Percentiles rank a stretch among this genome's conserved stretches.
phyloP scores from a whole-genome alignment of 2,113 vertebrate genomes.

The Etheostoma cragini region DNA sequence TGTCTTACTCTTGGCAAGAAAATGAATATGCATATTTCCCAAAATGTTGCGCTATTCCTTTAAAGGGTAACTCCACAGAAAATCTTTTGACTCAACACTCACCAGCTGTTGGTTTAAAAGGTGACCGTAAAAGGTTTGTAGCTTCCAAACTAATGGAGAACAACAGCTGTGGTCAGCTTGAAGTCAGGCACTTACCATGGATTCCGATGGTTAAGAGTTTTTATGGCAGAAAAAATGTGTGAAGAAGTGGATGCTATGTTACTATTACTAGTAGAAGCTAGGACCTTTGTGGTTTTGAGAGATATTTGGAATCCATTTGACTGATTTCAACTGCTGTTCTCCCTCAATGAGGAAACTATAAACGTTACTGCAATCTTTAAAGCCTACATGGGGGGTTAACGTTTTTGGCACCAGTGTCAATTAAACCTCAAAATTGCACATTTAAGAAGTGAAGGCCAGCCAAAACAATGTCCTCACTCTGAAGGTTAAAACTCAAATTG shows the following conservation, averaged over 20 bases:
- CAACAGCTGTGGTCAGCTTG: slow-evolving; percentile 29
- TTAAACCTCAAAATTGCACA: slow-evolving; percentile 18
- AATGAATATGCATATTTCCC: not conserved
- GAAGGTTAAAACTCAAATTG: slow-evolving; percentile 28
- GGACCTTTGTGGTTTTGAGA: not conserved
- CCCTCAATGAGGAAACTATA: not conserved
- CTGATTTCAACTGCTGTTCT: slow-evolving; percentile 5
- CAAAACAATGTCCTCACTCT: slow-evolving; percentile 7
- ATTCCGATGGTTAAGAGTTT: not conserved
- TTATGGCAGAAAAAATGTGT: not conserved
- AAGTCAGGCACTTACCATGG: not conserved
- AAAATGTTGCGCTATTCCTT: not conserved
- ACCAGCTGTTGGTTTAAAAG: not conserved
- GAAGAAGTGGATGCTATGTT: not conserved
- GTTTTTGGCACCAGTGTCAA: not conserved
- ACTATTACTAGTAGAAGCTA: not conserved
- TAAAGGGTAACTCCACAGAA: not conserved
- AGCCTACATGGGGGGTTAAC: not conserved
- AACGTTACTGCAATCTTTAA: not conserved
- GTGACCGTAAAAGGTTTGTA: not conserved
- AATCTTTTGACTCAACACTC: not conserved
- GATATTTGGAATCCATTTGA: not conserved
- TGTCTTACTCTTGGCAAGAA: not conserved
- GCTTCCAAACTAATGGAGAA: slow-evolving; percentile 2
- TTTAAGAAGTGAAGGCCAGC: slow-evolving; percentile 28